These are phyloP conservation scores for Triplophysa rosa DNA, from an alignment of 2,113 vertebrate genomes.

Conservation along the genomic window DNA sequence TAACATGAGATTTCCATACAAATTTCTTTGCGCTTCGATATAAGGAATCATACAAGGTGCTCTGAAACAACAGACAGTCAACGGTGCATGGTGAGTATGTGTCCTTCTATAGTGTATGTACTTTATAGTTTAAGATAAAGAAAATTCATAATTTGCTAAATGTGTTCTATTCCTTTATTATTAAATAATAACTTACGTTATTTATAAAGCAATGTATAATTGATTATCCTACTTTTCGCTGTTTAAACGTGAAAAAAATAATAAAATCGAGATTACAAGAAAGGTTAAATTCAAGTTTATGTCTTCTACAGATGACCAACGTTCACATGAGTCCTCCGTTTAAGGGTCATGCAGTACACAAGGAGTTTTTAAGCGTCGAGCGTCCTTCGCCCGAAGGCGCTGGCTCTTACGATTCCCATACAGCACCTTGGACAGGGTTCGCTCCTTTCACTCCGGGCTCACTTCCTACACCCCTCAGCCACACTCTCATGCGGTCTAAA, in stretches of 20 bases:
- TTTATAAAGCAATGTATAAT: too few relatives aligned
- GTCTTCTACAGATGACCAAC: slow-evolving; percentile 75
- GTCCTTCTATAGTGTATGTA: not conserved
- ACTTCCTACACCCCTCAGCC: slow-evolving; percentile 76
- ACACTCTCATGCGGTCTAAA: slow-evolving; percentile 78
- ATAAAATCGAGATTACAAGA: not conserved
- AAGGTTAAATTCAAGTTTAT: not conserved
- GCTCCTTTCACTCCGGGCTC: slow-evolving; percentile 82
- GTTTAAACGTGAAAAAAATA: not conserved
- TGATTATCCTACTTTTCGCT: too few relatives aligned
- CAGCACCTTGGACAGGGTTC: slow-evolving; percentile 80
- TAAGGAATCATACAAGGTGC: slow-evolving; percentile 81
- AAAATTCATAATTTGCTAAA: not conserved
- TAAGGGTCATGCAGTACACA: slow-evolving; percentile 74
- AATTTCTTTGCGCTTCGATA: slow-evolving; percentile 29
- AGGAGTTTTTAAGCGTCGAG: slow-evolving; percentile 73
- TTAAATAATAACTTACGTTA: not conserved
- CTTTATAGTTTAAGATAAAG: not conserved
- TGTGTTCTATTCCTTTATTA: not conserved
- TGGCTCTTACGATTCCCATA: slow-evolving; percentile 79
- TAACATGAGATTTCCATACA: not conserved
- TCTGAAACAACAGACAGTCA: slow-evolving; percentile 71
- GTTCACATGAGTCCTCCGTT: slow-evolving; percentile 75
- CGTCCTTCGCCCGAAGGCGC: slow-evolving; percentile 86
- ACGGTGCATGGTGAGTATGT: slow-evolving; percentile 81